Conservation (phyloP, 2,797 vertebrate genomes). For the Thaleichthys pacificus region DNA sequence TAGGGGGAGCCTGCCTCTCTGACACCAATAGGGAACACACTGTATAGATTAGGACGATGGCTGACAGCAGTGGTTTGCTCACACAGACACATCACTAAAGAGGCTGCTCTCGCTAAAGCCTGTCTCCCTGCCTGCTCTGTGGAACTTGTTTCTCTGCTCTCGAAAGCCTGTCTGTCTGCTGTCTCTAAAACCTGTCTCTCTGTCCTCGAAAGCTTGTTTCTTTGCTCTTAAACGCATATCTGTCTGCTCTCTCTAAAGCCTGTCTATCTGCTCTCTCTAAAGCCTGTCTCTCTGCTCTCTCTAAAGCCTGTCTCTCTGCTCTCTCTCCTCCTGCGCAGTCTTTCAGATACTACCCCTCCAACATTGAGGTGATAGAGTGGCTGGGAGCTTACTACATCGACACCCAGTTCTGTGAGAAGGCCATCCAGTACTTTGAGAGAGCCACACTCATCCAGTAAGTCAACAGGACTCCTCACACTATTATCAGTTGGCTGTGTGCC, state of each 20-base stretch:
- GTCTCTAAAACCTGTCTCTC: no score
- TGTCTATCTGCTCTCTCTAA: background rate
- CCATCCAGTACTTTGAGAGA: slow-evolving; percentile 97
- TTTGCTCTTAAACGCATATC: no score
- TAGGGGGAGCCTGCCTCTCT: background rate
- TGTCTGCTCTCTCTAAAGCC: no score
- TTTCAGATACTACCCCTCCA: slow-evolving; percentile 93
- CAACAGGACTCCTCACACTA: background rate
- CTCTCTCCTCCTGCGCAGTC: slow-evolving; percentile 73
- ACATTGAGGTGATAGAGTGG: slow-evolving; percentile 96
- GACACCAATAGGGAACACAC: background rate
- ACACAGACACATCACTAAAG: no score
- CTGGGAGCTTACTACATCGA: slow-evolving; percentile 95
- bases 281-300: no score
- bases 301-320: no score
- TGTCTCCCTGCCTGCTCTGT: no score
- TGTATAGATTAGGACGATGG: background rate
- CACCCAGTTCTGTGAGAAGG: slow-evolving; percentile 97
- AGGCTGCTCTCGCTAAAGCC: no score
- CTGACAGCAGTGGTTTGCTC: no score
- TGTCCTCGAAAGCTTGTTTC: no score
- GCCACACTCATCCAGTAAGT: slow-evolving; percentile 97
- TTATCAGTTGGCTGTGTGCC: background rate
- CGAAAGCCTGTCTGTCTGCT: no score
- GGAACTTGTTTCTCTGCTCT: no score